A percentile compares a stretch with the other conserved stretches of the same genome.
These are phyloP conservation scores for Aplochiton taeniatus DNA, from an alignment of 2,797 vertebrate genomes.

Conservation along the genomic window DNA sequence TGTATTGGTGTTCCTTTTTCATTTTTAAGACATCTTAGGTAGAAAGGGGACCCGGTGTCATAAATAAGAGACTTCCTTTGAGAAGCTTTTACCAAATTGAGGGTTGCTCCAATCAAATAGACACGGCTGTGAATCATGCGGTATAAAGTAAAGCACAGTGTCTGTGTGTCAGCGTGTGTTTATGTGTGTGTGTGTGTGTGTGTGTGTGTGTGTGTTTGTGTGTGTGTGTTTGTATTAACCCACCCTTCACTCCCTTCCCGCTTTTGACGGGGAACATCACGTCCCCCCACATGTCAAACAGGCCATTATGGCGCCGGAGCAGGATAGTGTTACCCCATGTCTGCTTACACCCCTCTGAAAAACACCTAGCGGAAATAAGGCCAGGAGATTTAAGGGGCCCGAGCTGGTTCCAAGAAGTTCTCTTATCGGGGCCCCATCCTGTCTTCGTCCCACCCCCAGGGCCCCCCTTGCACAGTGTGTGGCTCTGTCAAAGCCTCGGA, in stretches of 20 bases:
- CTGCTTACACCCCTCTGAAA: conserved; percentile 10
- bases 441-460: not conserved
- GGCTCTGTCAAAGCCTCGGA: conserved; percentile 22
- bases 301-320: conserved; percentile 39
- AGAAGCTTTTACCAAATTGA: too few relatives aligned
- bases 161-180: not conserved
- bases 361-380: conserved; percentile 16
- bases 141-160: not conserved
- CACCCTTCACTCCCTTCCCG: conserved; percentile 24
- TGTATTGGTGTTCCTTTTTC: too few relatives aligned
- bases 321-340: conserved; percentile 36
- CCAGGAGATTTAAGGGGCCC: conserved; percentile 12
- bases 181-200: not conserved
- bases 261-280: conserved; percentile 55
- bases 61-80: too few relatives aligned
- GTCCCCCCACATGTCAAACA: conserved; percentile 47
- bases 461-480: conserved; percentile 7
- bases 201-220: not conserved
- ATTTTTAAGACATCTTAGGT: too few relatives aligned
- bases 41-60: too few relatives aligned
- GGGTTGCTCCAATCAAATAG: too few relatives aligned
- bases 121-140: too few relatives aligned
- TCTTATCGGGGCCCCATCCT: not conserved
- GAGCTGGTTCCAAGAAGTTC: not conserved
- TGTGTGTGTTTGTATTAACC: not conserved